A percentile compares a stretch with the other conserved stretches of the same genome.
These are phyloP conservation scores for Scaptomyza parva DNA, from an alignment of 2,888 invertebrate genomes.

Conservation along the genomic window DNA sequence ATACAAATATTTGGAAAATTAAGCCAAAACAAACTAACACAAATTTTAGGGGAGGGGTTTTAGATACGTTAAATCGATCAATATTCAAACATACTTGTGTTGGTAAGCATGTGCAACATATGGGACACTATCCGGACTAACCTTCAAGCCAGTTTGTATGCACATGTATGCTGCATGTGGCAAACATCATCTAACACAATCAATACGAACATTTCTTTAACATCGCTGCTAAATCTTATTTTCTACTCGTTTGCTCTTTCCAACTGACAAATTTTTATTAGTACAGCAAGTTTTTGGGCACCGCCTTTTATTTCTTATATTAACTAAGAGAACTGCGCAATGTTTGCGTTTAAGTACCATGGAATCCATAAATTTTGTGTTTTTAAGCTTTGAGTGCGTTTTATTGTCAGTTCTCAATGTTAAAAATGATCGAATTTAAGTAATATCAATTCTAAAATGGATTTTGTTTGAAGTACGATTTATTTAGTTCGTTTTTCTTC, in stretches of 20 bases:
- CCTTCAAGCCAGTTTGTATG: background rate
- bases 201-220: background rate
- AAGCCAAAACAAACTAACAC: background rate
- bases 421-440: too few relatives aligned
- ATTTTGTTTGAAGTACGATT: too few relatives aligned
- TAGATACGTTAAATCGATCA: background rate
- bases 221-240: too few relatives aligned
- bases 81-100: background rate
- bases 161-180: conserved; percentile 5
- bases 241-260: too few relatives aligned
- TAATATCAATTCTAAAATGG: too few relatives aligned
- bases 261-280: too few relatives aligned
- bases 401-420: too few relatives aligned
- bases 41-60: background rate
- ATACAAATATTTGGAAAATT: conserved; percentile 8
- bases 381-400: too few relatives aligned
- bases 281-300: too few relatives aligned
- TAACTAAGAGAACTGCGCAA: too few relatives aligned
- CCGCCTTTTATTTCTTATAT: too few relatives aligned
- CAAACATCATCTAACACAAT: conserved; percentile 2
- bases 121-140: conserved; percentile 9
- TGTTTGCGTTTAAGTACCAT: background rate
- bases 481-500: too few relatives aligned
- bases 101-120: conserved; percentile 11
- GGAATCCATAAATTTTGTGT: background rate